Evolutionary conservation across 2,888 invertebrate genomes (phyloP).

Genomic region (Hydroisotoma schaefferi): DNA sequence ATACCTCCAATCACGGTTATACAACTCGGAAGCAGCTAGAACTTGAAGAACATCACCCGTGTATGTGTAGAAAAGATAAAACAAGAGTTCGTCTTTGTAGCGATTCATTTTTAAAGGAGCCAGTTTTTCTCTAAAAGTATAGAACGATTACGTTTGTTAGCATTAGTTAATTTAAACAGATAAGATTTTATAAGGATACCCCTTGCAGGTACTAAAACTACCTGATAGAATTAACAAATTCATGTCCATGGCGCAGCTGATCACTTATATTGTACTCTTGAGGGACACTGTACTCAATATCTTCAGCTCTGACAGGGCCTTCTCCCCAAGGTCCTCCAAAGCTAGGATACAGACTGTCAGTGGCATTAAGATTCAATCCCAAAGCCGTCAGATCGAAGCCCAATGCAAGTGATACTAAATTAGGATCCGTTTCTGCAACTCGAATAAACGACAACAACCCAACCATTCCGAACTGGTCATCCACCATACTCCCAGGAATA

Average conservation of each 20-base stretch:
- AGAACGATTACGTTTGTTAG: not conserved
- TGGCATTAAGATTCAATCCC: conserved; percentile 96
- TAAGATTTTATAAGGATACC: conserved; percentile 2
- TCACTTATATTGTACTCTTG: conserved; percentile 95
- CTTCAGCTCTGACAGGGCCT: conserved; percentile 95
- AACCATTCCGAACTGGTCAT: conserved; percentile 99
- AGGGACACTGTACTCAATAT: conserved; percentile 97
- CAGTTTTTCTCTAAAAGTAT: conserved; percentile 72
- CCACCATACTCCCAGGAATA: conserved; percentile 98
- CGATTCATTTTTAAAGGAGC: conserved; percentile 93
- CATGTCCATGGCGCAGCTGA: conserved; percentile 45
- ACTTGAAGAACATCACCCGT: conserved; percentile 97
- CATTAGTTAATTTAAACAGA: not conserved
- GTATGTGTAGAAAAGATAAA: conserved; percentile 99
- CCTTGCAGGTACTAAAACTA: conserved; percentile 50
- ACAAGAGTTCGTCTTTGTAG: conserved; percentile 97
- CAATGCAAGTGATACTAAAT: conserved; percentile 90
- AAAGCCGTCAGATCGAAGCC: conserved; percentile 97
- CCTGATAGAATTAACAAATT: conserved; percentile 69
- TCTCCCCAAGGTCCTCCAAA: conserved; percentile 99
- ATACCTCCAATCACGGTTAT: conserved; percentile 98
- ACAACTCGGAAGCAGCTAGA: conserved; percentile 53
- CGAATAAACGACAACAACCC: conserved; percentile 96
- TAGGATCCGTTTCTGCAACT: conserved; percentile 95
- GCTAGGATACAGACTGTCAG: conserved; percentile 95